phyloP scores from a whole-genome alignment of 35 echinoderm and acorn worm species.

The Amphiura filiformis region DNA sequence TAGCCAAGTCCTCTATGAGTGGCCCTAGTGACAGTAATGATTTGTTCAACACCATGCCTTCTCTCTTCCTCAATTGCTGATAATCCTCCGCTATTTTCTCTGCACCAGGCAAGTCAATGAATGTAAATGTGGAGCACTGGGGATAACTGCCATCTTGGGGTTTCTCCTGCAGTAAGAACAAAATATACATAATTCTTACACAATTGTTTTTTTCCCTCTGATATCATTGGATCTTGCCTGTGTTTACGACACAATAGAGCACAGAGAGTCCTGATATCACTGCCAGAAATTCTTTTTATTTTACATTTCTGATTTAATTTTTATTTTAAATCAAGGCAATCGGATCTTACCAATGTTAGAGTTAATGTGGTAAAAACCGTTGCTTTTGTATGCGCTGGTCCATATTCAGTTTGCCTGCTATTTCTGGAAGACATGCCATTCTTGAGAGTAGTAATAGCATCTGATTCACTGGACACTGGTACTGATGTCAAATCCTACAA shows the following conservation, averaged over 20 bases:
- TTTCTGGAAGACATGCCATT: constrained; percentile 41
- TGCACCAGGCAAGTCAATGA: constrained; percentile 73
- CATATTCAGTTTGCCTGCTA: constrained; percentile 9
- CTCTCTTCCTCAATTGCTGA: constrained; percentile 42
- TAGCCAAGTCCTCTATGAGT: constrained; percentile 48
- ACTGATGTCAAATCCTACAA: constrained; percentile 30
- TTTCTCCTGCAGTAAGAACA: constrained; percentile 41
- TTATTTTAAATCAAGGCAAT: too few species aligned
- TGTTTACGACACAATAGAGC: too few species aligned
- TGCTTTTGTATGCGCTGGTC: constrained; percentile 17
- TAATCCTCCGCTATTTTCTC: constrained; percentile 62
- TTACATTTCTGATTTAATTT: too few species aligned
- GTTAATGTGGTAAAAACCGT: constrained; percentile 19
- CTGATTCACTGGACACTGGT: background rate
- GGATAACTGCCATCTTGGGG: constrained; percentile 55
- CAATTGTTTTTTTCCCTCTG: too few species aligned
- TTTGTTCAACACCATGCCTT: constrained; percentile 56
- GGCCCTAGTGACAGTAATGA: constrained; percentile 47
- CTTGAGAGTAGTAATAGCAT: background rate
- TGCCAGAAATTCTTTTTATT: too few species aligned
- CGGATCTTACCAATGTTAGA: constrained; percentile 21
- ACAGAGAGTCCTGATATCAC: too few species aligned
- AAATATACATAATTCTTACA: too few species aligned
- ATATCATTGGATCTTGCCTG: too few species aligned
- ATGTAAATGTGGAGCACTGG: constrained; percentile 57